Conservation (phyloP, 2,797 vertebrate genomes). For the Malurus leucopterus region DNA sequence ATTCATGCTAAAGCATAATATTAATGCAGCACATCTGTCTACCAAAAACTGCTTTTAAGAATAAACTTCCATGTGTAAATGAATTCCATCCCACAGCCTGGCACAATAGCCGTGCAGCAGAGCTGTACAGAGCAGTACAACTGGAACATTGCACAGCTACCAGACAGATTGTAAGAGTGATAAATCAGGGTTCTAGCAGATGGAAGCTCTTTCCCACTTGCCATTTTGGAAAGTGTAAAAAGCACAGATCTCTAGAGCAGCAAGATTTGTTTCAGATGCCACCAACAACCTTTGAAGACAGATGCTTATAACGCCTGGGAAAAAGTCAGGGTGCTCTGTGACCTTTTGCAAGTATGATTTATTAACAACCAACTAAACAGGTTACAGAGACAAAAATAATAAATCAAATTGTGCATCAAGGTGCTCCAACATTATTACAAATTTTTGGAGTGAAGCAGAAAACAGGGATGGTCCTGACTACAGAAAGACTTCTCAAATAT, state of each 20-base stretch:
- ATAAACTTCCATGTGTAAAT: background rate
- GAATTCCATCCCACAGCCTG: background rate
- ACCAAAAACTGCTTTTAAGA: background rate
- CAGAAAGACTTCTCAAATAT: background rate
- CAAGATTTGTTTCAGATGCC: background rate
- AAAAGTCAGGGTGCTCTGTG: constrained; percentile 29
- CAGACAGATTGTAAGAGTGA: background rate
- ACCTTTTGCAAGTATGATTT: constrained; percentile 58
- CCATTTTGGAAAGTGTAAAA: background rate
- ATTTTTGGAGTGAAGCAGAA: constrained; percentile 11
- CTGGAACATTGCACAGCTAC: background rate
- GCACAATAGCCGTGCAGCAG: background rate
- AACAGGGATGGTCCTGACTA: constrained; percentile 1
- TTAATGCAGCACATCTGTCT: background rate
- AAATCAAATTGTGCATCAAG: background rate
- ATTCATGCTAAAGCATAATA: background rate
- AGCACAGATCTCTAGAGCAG: background rate
- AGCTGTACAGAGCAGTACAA: background rate
- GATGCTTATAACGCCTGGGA: background rate
- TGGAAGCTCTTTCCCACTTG: background rate
- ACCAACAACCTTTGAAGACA: background rate
- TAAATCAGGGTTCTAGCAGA: background rate
- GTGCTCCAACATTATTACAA: background rate
- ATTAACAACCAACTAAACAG: constrained; percentile 58
- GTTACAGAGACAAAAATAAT: constrained; percentile 50